Base-by-base conservation (phyloP, 2,113 vertebrate genomes). In the Perca flavescens region DNA sequence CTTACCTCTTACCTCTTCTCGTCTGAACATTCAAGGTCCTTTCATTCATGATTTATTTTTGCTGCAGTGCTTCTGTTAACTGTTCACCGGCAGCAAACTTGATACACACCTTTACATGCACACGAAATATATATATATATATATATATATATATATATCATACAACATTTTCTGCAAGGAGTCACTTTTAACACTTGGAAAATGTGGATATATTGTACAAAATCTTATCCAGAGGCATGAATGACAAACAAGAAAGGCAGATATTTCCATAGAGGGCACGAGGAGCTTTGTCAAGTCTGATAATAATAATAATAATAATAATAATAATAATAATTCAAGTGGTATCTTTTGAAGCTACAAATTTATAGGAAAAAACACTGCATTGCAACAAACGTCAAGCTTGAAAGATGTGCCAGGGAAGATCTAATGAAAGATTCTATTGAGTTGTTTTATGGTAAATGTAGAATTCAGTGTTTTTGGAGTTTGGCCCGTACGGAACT, bases 41-140 rank as follows among this genome's bases (percentile, higher is more conserved):
- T 77, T 85, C 74, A 79, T 67, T 77, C 74, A 79, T 86, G 77
- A 78, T 78, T 86, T 65, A 64, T 58, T 82, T 79, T 61, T 77
- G 76, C 82, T 87, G 82, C 89, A 87, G 63, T 77, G 78, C 73
- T 66, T 61, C 75, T 78, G 54, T 71, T 31, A 64, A 65, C 16
- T 58, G 46, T 68, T 9, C 6, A 52, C 54, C 2, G 1, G 6
- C 34, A 57, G 70, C 31, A 40, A 52, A 17, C 17, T 40, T 19
- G 1, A 64, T 15, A 21, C 16, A 50, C 14, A 79, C 22, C 22
- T 70, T 46, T 13, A 9, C 10, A 58, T 17, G 43, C 14, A 36
- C n/a, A 17, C 2, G 1, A 1, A 6, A 40, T 22, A 49, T 47
- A 25, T 28, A 50, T 10, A n/a, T 28, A n/a, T 28, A 50, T 10